phyloP scores from a whole-genome alignment of 2,888 invertebrate species.

The Unio pictorum region DNA sequence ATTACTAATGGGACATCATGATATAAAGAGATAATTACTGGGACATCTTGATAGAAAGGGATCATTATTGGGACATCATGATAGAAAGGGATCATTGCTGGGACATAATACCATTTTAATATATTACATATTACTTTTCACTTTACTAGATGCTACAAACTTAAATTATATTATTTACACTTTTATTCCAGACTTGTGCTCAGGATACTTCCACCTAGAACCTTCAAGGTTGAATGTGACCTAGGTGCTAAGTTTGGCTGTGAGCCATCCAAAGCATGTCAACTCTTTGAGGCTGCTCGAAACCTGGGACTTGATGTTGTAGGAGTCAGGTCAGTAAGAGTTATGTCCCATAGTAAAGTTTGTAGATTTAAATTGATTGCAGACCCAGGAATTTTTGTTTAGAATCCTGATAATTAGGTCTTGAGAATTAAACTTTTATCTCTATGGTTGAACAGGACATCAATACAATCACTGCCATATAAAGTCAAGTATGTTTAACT shows the following conservation, averaged over 20 bases:
- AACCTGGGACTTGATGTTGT: constrained; percentile 83
- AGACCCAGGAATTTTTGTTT: too few relatives aligned
- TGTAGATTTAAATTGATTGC: background rate
- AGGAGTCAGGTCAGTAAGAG: constrained; percentile 72
- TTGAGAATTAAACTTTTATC: background rate
- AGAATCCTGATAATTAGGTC: background rate
- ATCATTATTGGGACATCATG: too few relatives aligned
- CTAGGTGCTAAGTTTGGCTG: constrained; percentile 96
- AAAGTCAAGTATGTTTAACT: background rate
- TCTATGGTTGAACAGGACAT: too few relatives aligned
- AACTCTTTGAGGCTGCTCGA: constrained; percentile 80
- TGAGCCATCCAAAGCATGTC: constrained; percentile 67
- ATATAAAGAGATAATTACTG: too few relatives aligned
- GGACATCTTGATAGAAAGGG: too few relatives aligned
- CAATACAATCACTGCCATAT: background rate
- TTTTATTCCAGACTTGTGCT: constrained; percentile 61
- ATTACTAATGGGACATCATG: too few relatives aligned
- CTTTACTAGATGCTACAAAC: too few relatives aligned
- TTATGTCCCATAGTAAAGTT: background rate
- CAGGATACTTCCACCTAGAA: constrained; percentile 73
- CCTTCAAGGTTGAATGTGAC: constrained; percentile 75
- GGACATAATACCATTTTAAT: too few relatives aligned
- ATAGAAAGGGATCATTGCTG: too few relatives aligned
- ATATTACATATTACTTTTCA: too few relatives aligned
- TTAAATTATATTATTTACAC: too few relatives aligned